A percentile compares a stretch with the other conserved stretches of the same genome.
phyloP scores from a whole-genome alignment of 2,888 invertebrate species.

The Torymus texanus region DNA sequence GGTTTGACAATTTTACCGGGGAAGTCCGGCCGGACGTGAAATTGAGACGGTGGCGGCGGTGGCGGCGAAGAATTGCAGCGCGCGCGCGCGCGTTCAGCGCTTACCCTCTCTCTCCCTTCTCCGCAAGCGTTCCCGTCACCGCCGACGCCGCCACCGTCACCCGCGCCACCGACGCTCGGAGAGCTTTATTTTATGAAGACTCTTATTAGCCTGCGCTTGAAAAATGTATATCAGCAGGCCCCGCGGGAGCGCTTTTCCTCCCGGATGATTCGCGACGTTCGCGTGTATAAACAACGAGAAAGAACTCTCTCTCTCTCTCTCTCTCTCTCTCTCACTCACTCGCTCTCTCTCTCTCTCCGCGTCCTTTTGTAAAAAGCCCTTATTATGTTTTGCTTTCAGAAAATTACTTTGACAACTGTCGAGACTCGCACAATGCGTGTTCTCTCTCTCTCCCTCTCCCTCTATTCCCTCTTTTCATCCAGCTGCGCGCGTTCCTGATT shows the following conservation, averaged over 20 bases:
- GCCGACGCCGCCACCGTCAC: no score
- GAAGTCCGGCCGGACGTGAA: slow-evolving; percentile 17
- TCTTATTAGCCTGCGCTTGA: slow-evolving; percentile 36
- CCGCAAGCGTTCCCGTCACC: background rate
- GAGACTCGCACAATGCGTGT: slow-evolving; percentile 8
- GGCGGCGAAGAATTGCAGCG: slow-evolving; percentile 5
- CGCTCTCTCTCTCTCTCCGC: background rate
- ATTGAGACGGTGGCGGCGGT: slow-evolving; percentile 2
- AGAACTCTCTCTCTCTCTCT: background rate
- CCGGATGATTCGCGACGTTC: slow-evolving; percentile 30
- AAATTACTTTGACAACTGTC: slow-evolving; percentile 45
- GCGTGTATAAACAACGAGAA: slow-evolving; percentile 5
- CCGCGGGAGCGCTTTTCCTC: slow-evolving; percentile 9
- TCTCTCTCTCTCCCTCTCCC: background rate
- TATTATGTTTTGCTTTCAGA: slow-evolving; percentile 46
- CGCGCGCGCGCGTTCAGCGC: background rate
- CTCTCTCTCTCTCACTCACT: background rate
- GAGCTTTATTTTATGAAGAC: slow-evolving; percentile 36
- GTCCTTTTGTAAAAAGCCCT: slow-evolving; percentile 32
- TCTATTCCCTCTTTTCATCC: no score
- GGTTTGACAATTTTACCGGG: slow-evolving; percentile 22
- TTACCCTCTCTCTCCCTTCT: background rate
- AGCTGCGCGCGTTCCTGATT: no score
- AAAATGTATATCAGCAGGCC: slow-evolving; percentile 39
- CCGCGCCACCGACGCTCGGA: no score